phyloP scores from a whole-genome alignment of 2,888 invertebrate species.

The Scaeva pyrastri region DNA sequence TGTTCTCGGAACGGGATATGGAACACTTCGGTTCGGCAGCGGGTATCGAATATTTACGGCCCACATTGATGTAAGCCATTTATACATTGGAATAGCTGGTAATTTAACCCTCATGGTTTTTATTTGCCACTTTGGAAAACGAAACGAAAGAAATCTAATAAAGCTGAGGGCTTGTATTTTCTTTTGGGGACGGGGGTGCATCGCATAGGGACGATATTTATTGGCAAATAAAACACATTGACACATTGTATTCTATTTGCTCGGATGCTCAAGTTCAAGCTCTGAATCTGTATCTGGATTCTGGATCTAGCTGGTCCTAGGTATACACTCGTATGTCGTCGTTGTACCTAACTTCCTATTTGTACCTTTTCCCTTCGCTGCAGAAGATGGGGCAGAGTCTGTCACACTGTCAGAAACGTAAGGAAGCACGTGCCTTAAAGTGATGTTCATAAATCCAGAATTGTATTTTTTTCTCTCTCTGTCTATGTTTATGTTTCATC shows the following conservation, averaged over 20 bases:
- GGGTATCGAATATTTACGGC: conserved; percentile 57
- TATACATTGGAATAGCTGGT: conserved; percentile 72
- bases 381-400: conserved; percentile 37
- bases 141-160: conserved; percentile 66
- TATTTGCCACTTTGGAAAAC: conserved; percentile 65
- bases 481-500: not conserved
- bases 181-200: conserved; percentile 35
- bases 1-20: too few relatives aligned
- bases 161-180: conserved; percentile 37
- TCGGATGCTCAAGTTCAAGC: conserved; percentile 14
- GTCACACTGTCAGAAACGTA: conserved; percentile 60
- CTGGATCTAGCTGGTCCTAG: not conserved
- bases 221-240: conserved; percentile 76
- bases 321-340: not conserved
- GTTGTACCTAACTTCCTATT: conserved; percentile 40
- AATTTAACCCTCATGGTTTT: conserved; percentile 76
- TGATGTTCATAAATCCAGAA: conserved; percentile 75
- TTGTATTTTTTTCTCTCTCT: conserved; percentile 50
- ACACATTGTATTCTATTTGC: conserved; percentile 69
- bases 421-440: conserved; percentile 75
- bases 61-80: conserved; percentile 66
- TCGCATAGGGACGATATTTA: conserved; percentile 72
- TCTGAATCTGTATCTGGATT: too few relatives aligned
- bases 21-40: not conserved
- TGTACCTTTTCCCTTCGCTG: conserved; percentile 16